Conservation (phyloP, 2,113 vertebrate species). For the Rafetus swinhoei region DNA sequence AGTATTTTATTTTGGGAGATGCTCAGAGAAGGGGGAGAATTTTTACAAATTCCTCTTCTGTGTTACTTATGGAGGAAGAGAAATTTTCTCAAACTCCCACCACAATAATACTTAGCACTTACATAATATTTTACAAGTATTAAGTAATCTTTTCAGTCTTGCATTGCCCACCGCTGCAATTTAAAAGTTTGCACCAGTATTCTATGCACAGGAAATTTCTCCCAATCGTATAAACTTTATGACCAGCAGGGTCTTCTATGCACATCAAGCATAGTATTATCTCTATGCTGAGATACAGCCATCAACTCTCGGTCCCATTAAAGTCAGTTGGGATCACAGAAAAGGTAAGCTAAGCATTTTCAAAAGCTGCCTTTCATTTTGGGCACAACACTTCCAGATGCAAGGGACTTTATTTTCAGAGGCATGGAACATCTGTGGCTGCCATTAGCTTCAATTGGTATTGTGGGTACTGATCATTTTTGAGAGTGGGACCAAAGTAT, state of each 20-base stretch:
- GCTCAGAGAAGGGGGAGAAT: not conserved
- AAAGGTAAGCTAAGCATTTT: not conserved
- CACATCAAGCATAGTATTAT: rapidly evolving
- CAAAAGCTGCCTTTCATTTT: not conserved
- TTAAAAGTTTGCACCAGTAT: not conserved
- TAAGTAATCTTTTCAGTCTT: conserved; percentile 58
- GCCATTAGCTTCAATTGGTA: not conserved
- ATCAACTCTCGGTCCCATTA: not conserved
- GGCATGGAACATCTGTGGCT: not conserved
- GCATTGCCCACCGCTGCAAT: conserved; percentile 47
- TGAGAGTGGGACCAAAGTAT: not conserved
- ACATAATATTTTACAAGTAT: conserved; percentile 65
- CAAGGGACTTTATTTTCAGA: not conserved
- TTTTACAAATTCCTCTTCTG: conserved; percentile 16
- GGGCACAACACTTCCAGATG: rapidly evolving
- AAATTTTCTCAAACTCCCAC: conserved; percentile 39
- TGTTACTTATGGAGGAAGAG: conserved; percentile 11
- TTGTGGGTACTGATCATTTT: rapidly evolving
- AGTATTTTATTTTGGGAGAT: not conserved
- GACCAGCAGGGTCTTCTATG: not conserved
- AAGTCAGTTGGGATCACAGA: rapidly evolving
- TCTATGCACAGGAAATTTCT: conserved; percentile 63
- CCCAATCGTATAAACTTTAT: conserved; percentile 53
- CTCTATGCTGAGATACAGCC: not conserved
- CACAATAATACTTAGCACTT: not conserved